Percentiles rank a stretch among this genome's conserved stretches.
Conservation (phyloP, 2,888 invertebrate genomes). For the Agrypnus murinus region DNA sequence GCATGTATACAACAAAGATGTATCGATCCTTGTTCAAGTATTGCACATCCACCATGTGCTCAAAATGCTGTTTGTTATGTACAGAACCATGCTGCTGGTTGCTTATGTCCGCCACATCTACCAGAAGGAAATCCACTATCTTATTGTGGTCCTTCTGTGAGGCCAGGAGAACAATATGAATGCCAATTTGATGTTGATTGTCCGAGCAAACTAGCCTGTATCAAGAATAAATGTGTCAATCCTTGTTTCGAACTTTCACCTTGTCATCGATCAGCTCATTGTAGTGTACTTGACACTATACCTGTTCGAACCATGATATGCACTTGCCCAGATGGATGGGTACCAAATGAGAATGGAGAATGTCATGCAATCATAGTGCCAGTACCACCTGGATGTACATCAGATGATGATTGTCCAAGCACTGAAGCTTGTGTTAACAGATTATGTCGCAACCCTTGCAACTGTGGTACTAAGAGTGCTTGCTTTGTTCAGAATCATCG, state of each 20-base stretch:
- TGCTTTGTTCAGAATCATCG: conserved; percentile 89
- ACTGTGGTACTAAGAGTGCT: conserved; percentile 88
- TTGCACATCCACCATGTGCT: conserved; percentile 83
- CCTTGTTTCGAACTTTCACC: conserved; percentile 86
- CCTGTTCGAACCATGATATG: conserved; percentile 92
- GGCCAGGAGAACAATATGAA: conserved; percentile 76
- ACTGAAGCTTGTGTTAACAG: conserved; percentile 90
- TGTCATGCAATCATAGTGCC: conserved; percentile 83
- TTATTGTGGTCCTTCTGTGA: conserved; percentile 78
- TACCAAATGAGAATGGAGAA: conserved; percentile 85
- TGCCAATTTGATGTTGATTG: conserved; percentile 88
- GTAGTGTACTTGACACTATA: conserved; percentile 88
- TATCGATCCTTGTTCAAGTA: conserved; percentile 83
- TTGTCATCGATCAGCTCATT: conserved; percentile 83
- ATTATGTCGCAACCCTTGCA: conserved; percentile 90
- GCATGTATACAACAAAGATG: conserved; percentile 84
- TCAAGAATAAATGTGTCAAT: conserved; percentile 84
- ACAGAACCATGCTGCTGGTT: conserved; percentile 86
- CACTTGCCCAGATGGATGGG: conserved; percentile 89
- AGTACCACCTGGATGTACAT: conserved; percentile 83
- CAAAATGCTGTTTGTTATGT: conserved; percentile 88
- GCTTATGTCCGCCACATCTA: conserved; percentile 86
- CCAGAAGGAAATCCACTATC: conserved; percentile 88
- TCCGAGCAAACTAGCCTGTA: conserved; percentile 86
- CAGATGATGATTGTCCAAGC: conserved; percentile 85